Base-by-base conservation (phyloP, 1,140 invertebrate species). In the Drosophila malerkotliana region DNA sequence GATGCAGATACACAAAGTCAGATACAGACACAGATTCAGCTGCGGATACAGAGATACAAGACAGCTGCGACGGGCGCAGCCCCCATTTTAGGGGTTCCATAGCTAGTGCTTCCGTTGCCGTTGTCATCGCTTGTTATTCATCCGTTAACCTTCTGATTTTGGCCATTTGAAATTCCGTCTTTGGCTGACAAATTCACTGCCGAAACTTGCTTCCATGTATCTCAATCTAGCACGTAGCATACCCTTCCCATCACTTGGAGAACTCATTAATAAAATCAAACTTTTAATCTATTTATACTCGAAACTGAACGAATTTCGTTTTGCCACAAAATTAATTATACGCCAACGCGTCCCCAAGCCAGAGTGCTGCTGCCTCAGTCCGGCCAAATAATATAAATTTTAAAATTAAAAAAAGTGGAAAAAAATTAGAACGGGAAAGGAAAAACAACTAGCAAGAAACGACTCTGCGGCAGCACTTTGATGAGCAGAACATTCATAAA, bases 271-370 rank as follows among this genome's bases (percentile, higher is more conserved):
- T 69, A 68, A 69, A 69, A 56, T 69, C 51, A 76, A 44, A 68
- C 72, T 71, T 57, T 47, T 59, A 57, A 67, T 77, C 49, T 54
- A 66, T 77, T 64, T 78, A 55, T 58, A 77, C 49, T 49, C 67
- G 30, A 82, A 88, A 79, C 74, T 76, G 77, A 87, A 62, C 61
- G 75, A 79, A 79, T 88, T 87, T 82, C 72, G 51, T 69, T 87
- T 79, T 57, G 83, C 83, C 82, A 78, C 83, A 87, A 82, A 88
- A 87, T 87, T 87, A 87, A 87, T 87, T 77, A 82, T 82, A 82
- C 82, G 54, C 82, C 79, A 83, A 87, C 78, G 30, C 60, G 66
- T 18, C 63, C 45, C 21, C 32, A 30, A 37, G 12, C 12, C 51
- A 49, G 45, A 58, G 55, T 61, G 71, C 64, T 47, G 63, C 59